phyloP scores from a whole-genome alignment of 2,888 invertebrate genomes.

The Sinhomidia bicolor region DNA sequence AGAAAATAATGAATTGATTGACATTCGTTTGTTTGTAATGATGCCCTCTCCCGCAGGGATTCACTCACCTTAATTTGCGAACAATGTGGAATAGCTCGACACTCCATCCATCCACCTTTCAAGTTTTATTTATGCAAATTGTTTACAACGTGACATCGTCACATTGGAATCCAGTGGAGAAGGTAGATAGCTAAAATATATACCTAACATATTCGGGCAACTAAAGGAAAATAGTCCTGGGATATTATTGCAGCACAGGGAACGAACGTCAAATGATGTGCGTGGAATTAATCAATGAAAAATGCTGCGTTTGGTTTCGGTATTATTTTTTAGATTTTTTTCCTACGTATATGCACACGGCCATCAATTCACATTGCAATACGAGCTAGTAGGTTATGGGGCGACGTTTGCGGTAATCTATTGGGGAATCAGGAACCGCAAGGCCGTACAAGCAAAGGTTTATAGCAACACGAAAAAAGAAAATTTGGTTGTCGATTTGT shows the following conservation, averaged over 20 bases:
- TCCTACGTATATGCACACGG: not conserved
- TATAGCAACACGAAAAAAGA: not conserved
- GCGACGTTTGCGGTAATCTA: not conserved
- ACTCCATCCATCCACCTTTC: conserved; percentile 52
- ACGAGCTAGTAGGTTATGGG: not conserved
- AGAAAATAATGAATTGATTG: conserved; percentile 53
- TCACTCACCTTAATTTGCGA: conserved; percentile 66
- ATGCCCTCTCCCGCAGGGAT: conserved; percentile 57
- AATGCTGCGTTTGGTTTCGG: not conserved
- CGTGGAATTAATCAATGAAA: not conserved
- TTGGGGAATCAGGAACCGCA: not conserved
- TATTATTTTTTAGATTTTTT: not conserved
- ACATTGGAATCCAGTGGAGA: conserved; percentile 44
- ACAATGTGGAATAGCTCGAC: conserved; percentile 66
- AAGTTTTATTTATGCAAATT: conserved; percentile 45
- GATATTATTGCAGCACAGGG: too few species aligned
- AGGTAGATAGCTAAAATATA: not conserved
- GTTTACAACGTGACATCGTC: conserved; percentile 63
- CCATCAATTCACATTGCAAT: not conserved
- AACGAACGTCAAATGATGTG: not conserved
- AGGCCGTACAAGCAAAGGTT: not conserved
- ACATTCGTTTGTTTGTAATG: conserved; percentile 65
- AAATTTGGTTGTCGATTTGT: too few species aligned
- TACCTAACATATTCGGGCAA: not conserved
- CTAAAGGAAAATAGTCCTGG: too few species aligned